Base-by-base conservation (phyloP, 2,113 vertebrate genomes). In the Tragelaphus strepsiceros region DNA sequence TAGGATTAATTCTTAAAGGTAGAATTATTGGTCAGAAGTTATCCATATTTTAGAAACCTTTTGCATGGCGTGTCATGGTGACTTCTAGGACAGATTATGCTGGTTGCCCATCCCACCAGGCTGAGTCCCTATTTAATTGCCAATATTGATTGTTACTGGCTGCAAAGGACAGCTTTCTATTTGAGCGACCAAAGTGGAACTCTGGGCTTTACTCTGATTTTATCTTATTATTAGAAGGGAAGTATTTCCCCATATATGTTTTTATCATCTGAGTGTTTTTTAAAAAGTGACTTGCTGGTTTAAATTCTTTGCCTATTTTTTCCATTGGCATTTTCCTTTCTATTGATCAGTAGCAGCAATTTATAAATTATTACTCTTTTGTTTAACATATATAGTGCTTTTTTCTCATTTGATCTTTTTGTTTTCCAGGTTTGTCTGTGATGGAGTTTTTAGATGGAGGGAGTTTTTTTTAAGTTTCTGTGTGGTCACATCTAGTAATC, bases 291-390 rank as follows among this genome's bases (percentile, higher is more conserved):
- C 88, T 95, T 92, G 24, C 11, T 88, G 78, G 39, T 92, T 88
- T 82, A 71, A 91, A 10, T 21, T n/a, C 14, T 78, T 85, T 92
- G 58, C 39, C 39, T 88, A 35, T 71, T 90, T 80, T 80, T 90
- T 35, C 46, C 35, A 59, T 77, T 67, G 43, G 6, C 56, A 83
- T 86, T 97, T 71, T 90, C 80, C 78, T 78, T 90, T 15, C 15
- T 92, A 71, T 95, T 51, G 88, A 83, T 88, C 86, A 59, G 28
- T 78, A 91, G 85, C 6, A 94, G 19, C 1, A 26, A 56, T 97
- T 94, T 56, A 86, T 94, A 83, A 77, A 90, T 94, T 92, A 95
- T 96, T 96, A 61, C 88, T 90, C 28, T 51, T 97, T 90, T 97
- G 51, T 94, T 92, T 89, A 86, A 61, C 56, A 53, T 78, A 43